phyloP scores from a whole-genome alignment of 2,797 vertebrate genomes.

The Gymnothorax javanicus region DNA sequence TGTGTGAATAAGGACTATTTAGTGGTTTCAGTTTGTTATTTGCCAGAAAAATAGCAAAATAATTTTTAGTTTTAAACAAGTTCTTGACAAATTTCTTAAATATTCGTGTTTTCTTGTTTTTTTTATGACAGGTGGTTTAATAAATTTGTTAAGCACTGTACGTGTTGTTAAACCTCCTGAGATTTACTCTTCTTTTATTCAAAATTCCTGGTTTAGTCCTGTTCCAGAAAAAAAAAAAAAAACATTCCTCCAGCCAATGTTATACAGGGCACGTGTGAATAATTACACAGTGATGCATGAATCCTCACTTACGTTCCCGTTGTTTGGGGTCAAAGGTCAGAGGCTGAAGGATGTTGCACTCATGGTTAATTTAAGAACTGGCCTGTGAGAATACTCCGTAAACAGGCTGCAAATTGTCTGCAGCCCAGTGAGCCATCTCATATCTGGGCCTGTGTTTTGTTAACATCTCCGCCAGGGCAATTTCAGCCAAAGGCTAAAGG shows the following conservation, averaged over 20 bases:
- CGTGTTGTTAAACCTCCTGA: too few species aligned
- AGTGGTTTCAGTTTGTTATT: too few species aligned
- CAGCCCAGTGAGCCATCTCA: conserved; percentile 20
- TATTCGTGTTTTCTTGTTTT: too few species aligned
- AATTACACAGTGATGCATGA: conserved; percentile 3
- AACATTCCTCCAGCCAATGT: neutral
- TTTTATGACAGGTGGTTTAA: too few species aligned
- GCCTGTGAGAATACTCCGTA: conserved; percentile 22
- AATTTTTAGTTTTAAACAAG: too few species aligned
- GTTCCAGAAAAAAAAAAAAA: neutral
- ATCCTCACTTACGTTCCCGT: conserved; percentile 23
- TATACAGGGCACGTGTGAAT: conserved; percentile 7
- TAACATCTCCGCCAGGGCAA: conserved; percentile 8
- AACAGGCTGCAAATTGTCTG: conserved; percentile 10
- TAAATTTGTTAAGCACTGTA: too few species aligned
- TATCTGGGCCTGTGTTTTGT: conserved; percentile 9
- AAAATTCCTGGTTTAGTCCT: neutral
- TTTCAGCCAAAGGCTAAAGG: neutral
- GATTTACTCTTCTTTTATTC: neutral
- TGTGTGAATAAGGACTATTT: too few species aligned
- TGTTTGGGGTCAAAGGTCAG: conserved; percentile 15
- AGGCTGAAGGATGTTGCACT: conserved; percentile 19
- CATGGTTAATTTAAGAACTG: conserved; percentile 31
- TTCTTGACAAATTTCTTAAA: too few species aligned
- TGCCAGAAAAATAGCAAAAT: too few species aligned